Conservation (phyloP, 2,113 vertebrate species). For the Periophthalmodon schlosseri region DNA sequence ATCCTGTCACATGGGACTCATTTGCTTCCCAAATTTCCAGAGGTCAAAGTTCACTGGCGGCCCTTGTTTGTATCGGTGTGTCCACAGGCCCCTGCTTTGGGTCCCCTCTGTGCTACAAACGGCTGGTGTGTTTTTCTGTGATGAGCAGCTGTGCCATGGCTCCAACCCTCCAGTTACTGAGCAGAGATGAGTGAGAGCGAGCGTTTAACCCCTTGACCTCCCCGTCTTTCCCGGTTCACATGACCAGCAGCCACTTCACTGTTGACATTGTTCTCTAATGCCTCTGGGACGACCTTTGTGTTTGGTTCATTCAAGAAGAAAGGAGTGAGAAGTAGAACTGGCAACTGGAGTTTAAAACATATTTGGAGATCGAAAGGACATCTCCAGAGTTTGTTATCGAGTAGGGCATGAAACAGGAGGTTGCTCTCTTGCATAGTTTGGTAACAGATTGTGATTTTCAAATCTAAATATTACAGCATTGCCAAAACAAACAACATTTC, state of each 20-base stretch:
- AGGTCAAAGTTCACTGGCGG: constrained; percentile 41
- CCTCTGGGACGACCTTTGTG: constrained; percentile 10
- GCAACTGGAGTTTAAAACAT: neutral
- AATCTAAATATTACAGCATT: too few relatives aligned
- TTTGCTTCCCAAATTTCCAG: constrained; percentile 18
- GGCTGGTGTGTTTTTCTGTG: constrained; percentile 40
- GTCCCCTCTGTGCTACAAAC: constrained; percentile 43
- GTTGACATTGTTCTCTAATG: constrained; percentile 51
- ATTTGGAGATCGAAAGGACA: neutral
- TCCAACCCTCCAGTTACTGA: constrained; percentile 31
- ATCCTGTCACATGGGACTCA: constrained; percentile 37
- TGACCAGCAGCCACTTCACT: constrained; percentile 23
- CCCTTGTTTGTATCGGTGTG: constrained; percentile 30
- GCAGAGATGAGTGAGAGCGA: constrained; percentile 54
- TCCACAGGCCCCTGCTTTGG: constrained; percentile 8
- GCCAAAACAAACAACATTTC: too few relatives aligned
- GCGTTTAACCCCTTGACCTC: constrained; percentile 46
- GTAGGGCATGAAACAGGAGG: too few relatives aligned
- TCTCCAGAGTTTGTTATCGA: neutral
- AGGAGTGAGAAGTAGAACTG: neutral
- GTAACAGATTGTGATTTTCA: too few relatives aligned
- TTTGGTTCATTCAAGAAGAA: constrained; percentile 1
- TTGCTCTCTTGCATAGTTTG: too few relatives aligned
- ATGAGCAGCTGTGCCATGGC: constrained; percentile 48
- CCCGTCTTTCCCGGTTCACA: constrained; percentile 16